Base-by-base conservation (phyloP, 1,140 invertebrate genomes). In the Ectropis grisescens region DNA sequence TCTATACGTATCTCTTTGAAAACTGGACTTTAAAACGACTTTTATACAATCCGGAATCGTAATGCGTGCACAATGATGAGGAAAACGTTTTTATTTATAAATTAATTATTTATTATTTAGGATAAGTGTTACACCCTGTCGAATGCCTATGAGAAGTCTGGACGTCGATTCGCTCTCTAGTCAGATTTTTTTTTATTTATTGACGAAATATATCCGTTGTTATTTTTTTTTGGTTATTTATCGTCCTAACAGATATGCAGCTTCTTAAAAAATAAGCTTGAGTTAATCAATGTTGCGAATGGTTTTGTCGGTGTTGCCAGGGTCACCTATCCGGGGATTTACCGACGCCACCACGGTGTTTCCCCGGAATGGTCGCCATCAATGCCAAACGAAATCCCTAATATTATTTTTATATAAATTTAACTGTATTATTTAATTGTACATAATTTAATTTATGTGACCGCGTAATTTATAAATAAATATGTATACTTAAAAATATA, bases 391-490 rank as follows among this genome's bases (percentile, higher is more conserved):
- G 27, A 29, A 37, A 43, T 58, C 48, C 48, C 43, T 72, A 58
- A 60, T 69, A 71, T 64, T 78, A 61, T 69, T 78, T 75, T 75
- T 78, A 75, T 72, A 67, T 70, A 71, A 64, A 64, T 60, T 70
- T 69, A 66, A 75, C 58, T 72, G 56, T 71, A 69, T 58, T 72
- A 78, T 69, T 74, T 67, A 74, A 72, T 70, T 75, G 70, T 79
- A 79, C 68, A 79, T 79, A 74, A 69, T 58, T 62, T 65, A 68
- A 71, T 69, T 76, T 68, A 72, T 60, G 67, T 76, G 67, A 76
- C 69, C 53, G 61, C 61, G 55, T 72, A 69, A 78, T 70, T 75
- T 78, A 78, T 75, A 56, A 76, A 74, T 78, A 78, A 74, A 78
- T 75, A 72, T 78, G 58, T 75, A 75, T 75, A 68, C 52, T 47